Evolutionary conservation across 2,888 invertebrate genomes (phyloP), one percentile per base, ranked within the genome.

Genomic region (Zygogramma bicolorata): DNA sequence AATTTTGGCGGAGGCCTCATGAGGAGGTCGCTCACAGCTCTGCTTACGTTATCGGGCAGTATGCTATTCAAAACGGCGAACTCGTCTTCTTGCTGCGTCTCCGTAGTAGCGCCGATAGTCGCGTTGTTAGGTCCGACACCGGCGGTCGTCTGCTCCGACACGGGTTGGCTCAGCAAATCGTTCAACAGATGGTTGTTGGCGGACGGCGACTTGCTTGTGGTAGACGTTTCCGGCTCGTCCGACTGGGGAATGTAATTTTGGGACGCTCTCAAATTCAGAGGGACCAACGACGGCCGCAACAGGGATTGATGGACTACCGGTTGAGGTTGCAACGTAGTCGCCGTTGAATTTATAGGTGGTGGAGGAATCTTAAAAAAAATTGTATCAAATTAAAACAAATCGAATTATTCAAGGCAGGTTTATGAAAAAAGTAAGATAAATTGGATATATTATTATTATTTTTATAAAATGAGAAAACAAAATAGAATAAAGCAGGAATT

Each of bases 1-100:
- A 90, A 79, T 80, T 84, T 88, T 1, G 85, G 84, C 20, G 88
- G 88, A 1, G 87, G 87, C 29, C 86, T 77, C 42, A 77, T 53
- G 13, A 85, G 76, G 18, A 85, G 70, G 10, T 86, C 85, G 68
- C 78, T 81, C 13, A 87, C 81, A 10, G 84, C 83, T 76, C 80
- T 83, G 10, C 82, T 77, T 31, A 86, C 80, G 67, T 75, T 80
- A 61, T 85, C 85, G 8, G 86, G 83, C 34, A 85, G 68, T 46
- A 83, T 75, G 40, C 78, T 80, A 63, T 81, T 81, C 31, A 84
- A 66, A 8, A 81, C 67, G 18, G 75, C 75, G 60, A 83, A 81
- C 59, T 85, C 84, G 20, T 82, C 80, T 13, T 80, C 78, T 34
- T 69, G 70, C 59, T 53, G 58, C 10, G 68, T 10, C 27, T 62